phyloP scores from a whole-genome alignment of 2,888 invertebrate species.

The Apomyelois bistriatella region DNA sequence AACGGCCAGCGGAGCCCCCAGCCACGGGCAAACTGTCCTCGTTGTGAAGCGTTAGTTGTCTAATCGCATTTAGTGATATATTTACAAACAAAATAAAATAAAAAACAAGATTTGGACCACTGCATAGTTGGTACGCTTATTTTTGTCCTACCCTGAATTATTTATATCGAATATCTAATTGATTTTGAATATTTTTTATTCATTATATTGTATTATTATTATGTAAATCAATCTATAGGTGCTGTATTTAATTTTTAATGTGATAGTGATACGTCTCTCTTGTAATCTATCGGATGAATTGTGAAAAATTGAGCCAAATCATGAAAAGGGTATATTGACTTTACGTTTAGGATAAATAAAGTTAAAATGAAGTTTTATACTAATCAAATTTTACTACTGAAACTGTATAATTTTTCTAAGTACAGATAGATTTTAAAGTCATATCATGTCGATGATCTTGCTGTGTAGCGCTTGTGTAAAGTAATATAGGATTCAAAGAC shows the following conservation, averaged over 20 bases:
- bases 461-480: conserved; percentile 52
- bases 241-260: conserved; percentile 74
- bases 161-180: conserved; percentile 49
- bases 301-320: conserved; percentile 71
- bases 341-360: conserved; percentile 71
- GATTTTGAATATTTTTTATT: conserved; percentile 62
- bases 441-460: conserved; percentile 66
- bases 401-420: conserved; percentile 69
- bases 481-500: conserved; percentile 50
- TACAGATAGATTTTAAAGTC: conserved; percentile 68
- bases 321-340: conserved; percentile 74
- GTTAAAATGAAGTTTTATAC: conserved; percentile 70
- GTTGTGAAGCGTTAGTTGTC: conserved; percentile 66
- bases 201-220: conserved; percentile 48
- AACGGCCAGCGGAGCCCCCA: conserved; percentile 15
- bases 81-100: conserved; percentile 43
- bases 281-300: conserved; percentile 62
- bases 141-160: conserved; percentile 46
- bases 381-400: conserved; percentile 70
- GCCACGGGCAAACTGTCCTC: conserved; percentile 37
- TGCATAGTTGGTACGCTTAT: conserved; percentile 65
- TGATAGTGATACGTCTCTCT: conserved; percentile 70
- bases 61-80: conserved; percentile 59
- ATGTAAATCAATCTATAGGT: conserved; percentile 71
- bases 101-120: conserved; percentile 57